Evolutionary conservation across 2,113 vertebrate species (phyloP).

Genomic region (Chionis minor): DNA sequence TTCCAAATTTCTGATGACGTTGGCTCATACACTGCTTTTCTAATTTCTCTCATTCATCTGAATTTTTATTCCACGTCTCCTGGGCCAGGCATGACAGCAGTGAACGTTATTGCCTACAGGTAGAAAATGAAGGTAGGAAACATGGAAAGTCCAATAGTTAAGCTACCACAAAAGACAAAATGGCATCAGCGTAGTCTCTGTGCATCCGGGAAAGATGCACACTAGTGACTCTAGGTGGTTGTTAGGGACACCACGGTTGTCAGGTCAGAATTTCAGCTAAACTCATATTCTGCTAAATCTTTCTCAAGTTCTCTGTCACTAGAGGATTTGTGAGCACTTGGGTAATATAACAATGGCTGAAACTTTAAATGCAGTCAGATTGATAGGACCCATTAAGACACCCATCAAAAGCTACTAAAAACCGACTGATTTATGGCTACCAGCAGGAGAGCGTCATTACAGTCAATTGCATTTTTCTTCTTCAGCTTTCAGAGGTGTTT

Average conservation of each 20-base stretch:
- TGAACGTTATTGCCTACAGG: background rate
- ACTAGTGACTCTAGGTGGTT: background rate
- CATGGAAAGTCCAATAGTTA: background rate
- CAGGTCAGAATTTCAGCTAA: slow-evolving; percentile 1
- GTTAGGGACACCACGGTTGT: background rate
- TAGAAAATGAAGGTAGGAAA: background rate
- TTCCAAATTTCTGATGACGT: background rate
- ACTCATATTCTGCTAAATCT: background rate
- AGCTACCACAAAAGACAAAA: background rate
- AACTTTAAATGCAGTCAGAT: background rate
- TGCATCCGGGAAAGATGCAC: background rate
- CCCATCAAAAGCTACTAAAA: slow-evolving; percentile 33
- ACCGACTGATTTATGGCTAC: background rate
- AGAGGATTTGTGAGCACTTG: background rate
- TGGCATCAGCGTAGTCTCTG: background rate
- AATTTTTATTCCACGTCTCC: background rate
- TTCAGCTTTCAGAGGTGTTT: slow-evolving; percentile 3
- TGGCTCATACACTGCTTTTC: background rate
- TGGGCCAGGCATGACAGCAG: background rate
- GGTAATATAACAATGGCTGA: background rate
- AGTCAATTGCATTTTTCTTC: background rate
- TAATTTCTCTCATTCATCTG: background rate
- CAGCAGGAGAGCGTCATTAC: background rate
- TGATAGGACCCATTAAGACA: background rate
- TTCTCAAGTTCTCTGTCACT: background rate